Evolutionary conservation across 2,113 vertebrate genomes (phyloP), one percentile per base, ranked within the genome.

Genomic region (Scalopus aquaticus): DNA sequence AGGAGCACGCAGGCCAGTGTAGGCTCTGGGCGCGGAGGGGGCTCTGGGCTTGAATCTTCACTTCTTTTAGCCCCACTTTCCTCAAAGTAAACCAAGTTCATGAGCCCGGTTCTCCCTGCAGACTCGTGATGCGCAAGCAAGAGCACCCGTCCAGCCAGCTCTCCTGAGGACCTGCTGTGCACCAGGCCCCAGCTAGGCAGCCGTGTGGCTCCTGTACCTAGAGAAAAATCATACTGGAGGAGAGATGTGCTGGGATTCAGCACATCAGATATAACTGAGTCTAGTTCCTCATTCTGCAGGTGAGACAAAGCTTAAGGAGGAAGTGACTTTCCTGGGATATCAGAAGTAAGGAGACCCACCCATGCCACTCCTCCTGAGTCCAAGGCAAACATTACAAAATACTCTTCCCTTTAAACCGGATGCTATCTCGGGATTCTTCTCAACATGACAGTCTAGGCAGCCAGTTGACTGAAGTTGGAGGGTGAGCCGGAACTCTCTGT

Each of bases 21-120:
- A n/a, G n/a, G n/a, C n/a, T n/a, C n/a, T 12, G 3, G 51, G 17
- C 28, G 42, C 51, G 9, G 0, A 9, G 54, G 19, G 74, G 32
- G n/a, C 72, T 81, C 67, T 35, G 46, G 16, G n/a, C n/a, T 4
- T 0, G 0, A 35, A 4, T 37, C 62, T 56, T 16, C 11, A 22
- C 13, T 81, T 56, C 49, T 35, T 42, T 11, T 62, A 32, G 51
- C 10, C 13, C 73, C 2, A 2, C 56, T 42, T 58, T 58, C 76
- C 51, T 54, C 9, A 1, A 44, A 20, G 54, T 79, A 37, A 84
- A 62, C 32, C 72, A 72, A 56, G 37, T 12, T 19, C 19, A 46
- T 26, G 84, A 20, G 24, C 9, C 73, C 32, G 35, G 2, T 65
- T 90, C 72, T 80, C 51, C 20, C 58, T 64, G 3, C 1, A 35